Evolutionary conservation across 2,113 vertebrate genomes (phyloP), one percentile per base, ranked within the genome.

Genomic region (Macquaria ambigua): DNA sequence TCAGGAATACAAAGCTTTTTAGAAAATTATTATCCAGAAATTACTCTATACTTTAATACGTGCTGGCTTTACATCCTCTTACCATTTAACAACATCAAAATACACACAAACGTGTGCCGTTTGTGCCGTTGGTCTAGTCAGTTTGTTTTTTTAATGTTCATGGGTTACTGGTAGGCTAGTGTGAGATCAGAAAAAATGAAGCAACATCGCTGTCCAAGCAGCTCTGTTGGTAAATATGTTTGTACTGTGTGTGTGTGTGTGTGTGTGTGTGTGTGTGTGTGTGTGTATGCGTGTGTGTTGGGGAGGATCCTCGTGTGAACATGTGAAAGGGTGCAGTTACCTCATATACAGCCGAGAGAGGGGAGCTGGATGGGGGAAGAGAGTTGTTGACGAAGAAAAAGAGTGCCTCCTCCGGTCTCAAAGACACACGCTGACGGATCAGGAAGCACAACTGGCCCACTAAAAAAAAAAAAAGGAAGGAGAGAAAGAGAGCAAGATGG

Each of bases 301-400:
- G 37, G 14, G 5, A 28, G 8, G 16, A 37, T 46, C 9, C 4
- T 62, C 28, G 18, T 61, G 58, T 75, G 18, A 52, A 15, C 9
- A 39, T 9, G 23, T 61, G 25, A 31, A 70, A 6, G 14, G 72
- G 25, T 34, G 46, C 50, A 11, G 23, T 96, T 96, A 99, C 98
- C 97, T 98, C 97, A 87, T 99, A 99, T 4, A 99, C 97, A 74
- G 97, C 97, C 61, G 98, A 98, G 91, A 99, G 98, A 31, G 98
- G 97, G 21, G 97, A 98, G 78, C 98, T 99, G 63, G 98, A 99
- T 34, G 98, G 98, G 78, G 98, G 98, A 79, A 99, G 97, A 46
- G 98, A 97, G 84, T 99, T 99, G 95, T 98, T 98, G 90, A 99
- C 97, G 0, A 99, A 99, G 95, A 99, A 99, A 96, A 99, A 99